A percentile compares a stretch with the other conserved stretches of the same genome.
phyloP scores from a whole-genome alignment of 1,140 invertebrate genomes.

The Halesus radiatus region DNA sequence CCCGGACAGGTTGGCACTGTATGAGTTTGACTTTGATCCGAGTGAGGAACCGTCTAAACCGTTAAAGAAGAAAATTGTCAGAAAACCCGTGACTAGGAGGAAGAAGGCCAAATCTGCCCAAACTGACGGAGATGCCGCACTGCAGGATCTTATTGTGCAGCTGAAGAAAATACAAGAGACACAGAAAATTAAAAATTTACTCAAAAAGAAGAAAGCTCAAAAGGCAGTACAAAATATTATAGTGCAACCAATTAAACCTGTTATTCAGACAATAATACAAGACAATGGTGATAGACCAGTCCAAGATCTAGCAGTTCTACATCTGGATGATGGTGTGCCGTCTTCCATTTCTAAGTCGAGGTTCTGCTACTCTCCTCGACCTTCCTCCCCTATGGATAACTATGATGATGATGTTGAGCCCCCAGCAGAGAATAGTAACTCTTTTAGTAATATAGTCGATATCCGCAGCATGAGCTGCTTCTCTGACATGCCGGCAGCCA shows the following conservation, averaged over 20 bases:
- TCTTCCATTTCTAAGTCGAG: slow-evolving; percentile 16
- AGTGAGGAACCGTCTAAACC: slow-evolving; percentile 43
- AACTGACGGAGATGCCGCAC: slow-evolving; percentile 30
- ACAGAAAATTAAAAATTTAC: slow-evolving; percentile 42
- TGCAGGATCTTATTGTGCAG: slow-evolving; percentile 47
- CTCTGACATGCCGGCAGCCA: slow-evolving; percentile 37
- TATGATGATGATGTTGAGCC: neutral
- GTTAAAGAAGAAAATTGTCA: slow-evolving; percentile 44
- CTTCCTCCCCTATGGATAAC: slow-evolving; percentile 26
- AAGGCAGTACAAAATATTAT: neutral
- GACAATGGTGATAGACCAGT: neutral
- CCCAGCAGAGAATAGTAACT: neutral
- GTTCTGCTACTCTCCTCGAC: slow-evolving; percentile 17
- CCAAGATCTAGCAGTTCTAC: neutral
- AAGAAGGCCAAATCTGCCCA: slow-evolving; percentile 31
- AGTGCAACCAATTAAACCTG: neutral
- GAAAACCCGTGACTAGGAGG: slow-evolving; percentile 20
- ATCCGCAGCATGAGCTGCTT: slow-evolving; percentile 30
- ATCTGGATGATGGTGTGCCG: neutral
- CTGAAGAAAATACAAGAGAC: slow-evolving; percentile 53
- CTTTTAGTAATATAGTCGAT: neutral
- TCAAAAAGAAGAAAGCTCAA: slow-evolving; percentile 33
- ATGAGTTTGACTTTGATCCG: slow-evolving; percentile 53
- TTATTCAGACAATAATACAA: neutral
- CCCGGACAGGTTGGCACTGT: slow-evolving; percentile 42